Conservation (phyloP, 2,113 vertebrate species). For the Leucopternis melanops region DNA sequence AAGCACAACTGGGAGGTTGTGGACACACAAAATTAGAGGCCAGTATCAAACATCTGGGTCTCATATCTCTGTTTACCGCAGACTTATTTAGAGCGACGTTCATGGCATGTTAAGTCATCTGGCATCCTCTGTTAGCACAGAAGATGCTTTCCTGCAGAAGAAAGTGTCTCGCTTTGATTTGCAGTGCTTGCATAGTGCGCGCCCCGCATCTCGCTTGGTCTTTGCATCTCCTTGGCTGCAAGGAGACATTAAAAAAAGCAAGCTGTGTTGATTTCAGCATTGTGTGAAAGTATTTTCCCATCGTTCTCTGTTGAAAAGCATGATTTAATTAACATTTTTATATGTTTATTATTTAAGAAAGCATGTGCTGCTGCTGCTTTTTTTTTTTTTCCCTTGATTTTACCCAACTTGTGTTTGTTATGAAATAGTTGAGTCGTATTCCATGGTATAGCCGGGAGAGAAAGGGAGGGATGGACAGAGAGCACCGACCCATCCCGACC, state of each 20-base stretch:
- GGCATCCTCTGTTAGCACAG: background rate
- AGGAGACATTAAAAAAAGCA: background rate
- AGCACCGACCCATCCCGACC: background rate
- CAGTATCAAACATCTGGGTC: background rate
- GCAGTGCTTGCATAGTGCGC: background rate
- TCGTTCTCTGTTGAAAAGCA: background rate
- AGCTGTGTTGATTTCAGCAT: background rate
- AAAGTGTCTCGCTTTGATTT: background rate
- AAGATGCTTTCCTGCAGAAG: background rate
- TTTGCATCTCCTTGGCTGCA: background rate
- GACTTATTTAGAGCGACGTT: background rate
- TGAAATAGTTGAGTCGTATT: background rate
- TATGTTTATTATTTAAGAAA: constrained; percentile 41
- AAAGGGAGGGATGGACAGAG: background rate
- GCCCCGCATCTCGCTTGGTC: background rate
- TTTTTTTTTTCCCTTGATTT: background rate
- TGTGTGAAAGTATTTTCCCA: background rate
- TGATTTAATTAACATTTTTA: constrained; percentile 47
- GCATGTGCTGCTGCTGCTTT: background rate
- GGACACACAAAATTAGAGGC: background rate
- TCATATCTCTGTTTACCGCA: background rate
- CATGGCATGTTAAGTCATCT: background rate
- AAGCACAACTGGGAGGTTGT: background rate
- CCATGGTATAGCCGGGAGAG: background rate
- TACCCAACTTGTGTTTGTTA: constrained; percentile 7